phyloP scores from a whole-genome alignment of 2,888 invertebrate species.

The Ethmia dodecea region DNA sequence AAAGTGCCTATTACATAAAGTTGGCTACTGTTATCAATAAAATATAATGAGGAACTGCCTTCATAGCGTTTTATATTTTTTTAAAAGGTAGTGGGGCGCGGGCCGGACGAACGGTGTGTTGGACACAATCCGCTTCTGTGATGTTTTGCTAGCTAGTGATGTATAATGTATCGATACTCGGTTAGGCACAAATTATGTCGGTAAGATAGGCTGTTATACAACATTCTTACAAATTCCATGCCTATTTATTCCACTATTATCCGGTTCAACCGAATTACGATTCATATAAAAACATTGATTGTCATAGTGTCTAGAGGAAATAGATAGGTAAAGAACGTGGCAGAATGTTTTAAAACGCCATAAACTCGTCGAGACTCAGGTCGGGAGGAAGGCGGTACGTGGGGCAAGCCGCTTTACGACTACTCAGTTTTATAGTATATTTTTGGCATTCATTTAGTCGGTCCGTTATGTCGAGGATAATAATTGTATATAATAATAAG shows the following conservation, averaged over 20 bases:
- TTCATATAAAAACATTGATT: no score
- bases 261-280: no score
- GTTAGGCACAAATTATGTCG: constrained; percentile 5
- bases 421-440: constrained; percentile 58
- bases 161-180: constrained; percentile 31
- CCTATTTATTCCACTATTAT: no score
- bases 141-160: constrained; percentile 38
- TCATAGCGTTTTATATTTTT: constrained; percentile 71
- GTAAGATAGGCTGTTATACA: no score
- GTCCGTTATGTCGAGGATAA: constrained; percentile 50
- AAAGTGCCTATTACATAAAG: constrained; percentile 59
- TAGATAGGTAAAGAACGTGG: no score
- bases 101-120: constrained; percentile 36
- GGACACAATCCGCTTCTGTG: constrained; percentile 50
- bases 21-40: constrained; percentile 52
- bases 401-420: constrained; percentile 15
- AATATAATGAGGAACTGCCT: constrained; percentile 53
- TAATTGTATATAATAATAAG: constrained; percentile 67
- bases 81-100: constrained; percentile 46
- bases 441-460: constrained; percentile 57
- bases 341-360: no score
- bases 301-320: no score
- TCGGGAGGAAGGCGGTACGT: no score
- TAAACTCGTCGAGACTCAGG: no score
- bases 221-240: no score